A percentile compares a stretch with the other conserved stretches of the same genome.
phyloP scores from a whole-genome alignment of 2,797 vertebrate genomes.

The Allobates femoralis region DNA sequence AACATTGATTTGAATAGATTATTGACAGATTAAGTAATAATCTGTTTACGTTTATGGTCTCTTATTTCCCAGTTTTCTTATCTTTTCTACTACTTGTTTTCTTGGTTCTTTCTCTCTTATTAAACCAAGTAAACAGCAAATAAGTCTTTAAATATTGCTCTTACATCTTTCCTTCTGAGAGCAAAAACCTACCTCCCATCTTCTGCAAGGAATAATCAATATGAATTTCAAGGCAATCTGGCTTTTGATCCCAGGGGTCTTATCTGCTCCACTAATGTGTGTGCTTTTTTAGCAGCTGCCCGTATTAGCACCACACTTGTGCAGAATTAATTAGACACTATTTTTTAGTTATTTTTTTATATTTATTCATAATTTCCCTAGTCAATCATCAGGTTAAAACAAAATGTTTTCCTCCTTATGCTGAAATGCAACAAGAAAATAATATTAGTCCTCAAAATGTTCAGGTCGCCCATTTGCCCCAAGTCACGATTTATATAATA shows the following conservation, averaged over 20 bases:
- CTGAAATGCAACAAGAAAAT: not conserved
- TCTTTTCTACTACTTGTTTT: not conserved
- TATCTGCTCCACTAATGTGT: slow-evolving; percentile 51
- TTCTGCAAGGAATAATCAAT: slow-evolving; percentile 48
- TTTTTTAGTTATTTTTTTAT: not conserved
- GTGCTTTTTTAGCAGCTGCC: slow-evolving; percentile 46
- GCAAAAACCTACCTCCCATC: not conserved
- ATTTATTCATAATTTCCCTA: not conserved
- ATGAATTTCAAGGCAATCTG: slow-evolving; percentile 46
- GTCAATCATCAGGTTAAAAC: not conserved
- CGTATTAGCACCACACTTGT: slow-evolving; percentile 43
- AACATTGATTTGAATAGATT: no score
- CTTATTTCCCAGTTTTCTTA: not conserved
- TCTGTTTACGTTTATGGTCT: not conserved
- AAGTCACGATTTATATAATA: no score
- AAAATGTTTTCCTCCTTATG: not conserved
- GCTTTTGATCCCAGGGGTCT: slow-evolving; percentile 45
- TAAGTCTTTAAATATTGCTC: not conserved
- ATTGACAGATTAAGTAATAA: not conserved
- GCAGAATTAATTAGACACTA: slow-evolving; percentile 42
- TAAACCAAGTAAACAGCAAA: slow-evolving; percentile 29
- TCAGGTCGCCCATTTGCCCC: not conserved
- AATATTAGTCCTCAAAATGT: not conserved
- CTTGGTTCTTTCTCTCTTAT: not conserved
- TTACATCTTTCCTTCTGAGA: not conserved